Percentiles rank a stretch among this genome's conserved stretches.
Conservation (phyloP, 2,113 vertebrate genomes). For the Actenoides lindsayi region DNA sequence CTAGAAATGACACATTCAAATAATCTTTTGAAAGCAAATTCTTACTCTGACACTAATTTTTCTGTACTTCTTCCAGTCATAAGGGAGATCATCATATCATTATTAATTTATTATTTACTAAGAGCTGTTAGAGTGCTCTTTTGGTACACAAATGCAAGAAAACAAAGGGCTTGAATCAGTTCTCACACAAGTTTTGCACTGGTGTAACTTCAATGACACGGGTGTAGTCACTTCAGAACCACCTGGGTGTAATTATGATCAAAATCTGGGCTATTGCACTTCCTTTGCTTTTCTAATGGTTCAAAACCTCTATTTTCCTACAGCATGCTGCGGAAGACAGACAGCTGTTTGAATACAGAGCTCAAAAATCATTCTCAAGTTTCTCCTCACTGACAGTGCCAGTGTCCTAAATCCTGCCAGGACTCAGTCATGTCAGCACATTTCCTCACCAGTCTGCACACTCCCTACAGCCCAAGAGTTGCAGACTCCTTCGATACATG, state of each 20-base stretch:
- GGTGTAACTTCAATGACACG: constrained; percentile 41
- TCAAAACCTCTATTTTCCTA: constrained; percentile 48
- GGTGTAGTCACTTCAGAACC: constrained; percentile 65
- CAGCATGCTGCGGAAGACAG: constrained; percentile 18
- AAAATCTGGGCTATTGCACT: constrained; percentile 59
- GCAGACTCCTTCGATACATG: rapidly evolving
- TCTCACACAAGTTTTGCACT: constrained; percentile 39
- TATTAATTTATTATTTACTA: constrained; percentile 70
- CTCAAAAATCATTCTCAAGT: constrained; percentile 37
- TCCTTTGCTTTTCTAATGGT: constrained; percentile 51
- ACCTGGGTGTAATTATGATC: constrained; percentile 67
- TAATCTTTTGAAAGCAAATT: neutral
- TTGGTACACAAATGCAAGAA: constrained; percentile 40
- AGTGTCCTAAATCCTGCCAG: neutral
- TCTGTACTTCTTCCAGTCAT: constrained; percentile 41
- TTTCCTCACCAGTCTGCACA: neutral
- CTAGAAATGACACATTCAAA: neutral
- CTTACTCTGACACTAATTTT: constrained; percentile 23
- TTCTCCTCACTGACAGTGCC: neutral
- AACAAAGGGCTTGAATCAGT: constrained; percentile 53
- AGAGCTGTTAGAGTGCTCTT: constrained; percentile 61
- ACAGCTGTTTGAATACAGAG: constrained; percentile 50
- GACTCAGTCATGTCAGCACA: neutral
- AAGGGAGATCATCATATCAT: constrained; percentile 55
- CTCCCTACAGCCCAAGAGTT: neutral